phyloP scores from a whole-genome alignment of 2,113 vertebrate genomes.

The Oryzias curvinotus region DNA sequence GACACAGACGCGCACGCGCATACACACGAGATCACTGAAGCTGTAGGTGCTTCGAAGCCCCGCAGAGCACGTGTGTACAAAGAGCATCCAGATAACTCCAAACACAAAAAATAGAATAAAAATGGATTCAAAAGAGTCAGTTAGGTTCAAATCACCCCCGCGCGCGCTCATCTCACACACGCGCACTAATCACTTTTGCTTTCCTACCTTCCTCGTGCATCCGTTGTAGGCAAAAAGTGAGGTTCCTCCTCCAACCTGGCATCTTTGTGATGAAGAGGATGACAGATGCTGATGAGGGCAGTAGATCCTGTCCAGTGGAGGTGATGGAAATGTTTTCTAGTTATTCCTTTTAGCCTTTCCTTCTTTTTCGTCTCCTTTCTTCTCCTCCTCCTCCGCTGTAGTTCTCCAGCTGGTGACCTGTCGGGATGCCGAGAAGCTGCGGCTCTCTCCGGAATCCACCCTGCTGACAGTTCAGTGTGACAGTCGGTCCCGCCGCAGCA shows the following conservation, averaged over 20 bases:
- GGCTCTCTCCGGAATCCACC: constrained; percentile 48
- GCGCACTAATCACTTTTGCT: constrained; percentile 21
- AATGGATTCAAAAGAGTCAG: constrained; percentile 23
- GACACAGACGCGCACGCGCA: constrained; percentile 6
- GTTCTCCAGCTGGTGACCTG: neutral
- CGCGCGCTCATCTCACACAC: neutral
- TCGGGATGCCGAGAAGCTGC: constrained; percentile 28
- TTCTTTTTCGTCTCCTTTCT: neutral
- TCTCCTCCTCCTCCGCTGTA: neutral
- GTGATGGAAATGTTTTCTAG: constrained; percentile 23
- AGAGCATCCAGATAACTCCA: constrained; percentile 50
- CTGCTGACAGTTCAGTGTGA: constrained; percentile 57
- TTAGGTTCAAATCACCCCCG: neutral
- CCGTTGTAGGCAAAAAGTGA: constrained; percentile 73
- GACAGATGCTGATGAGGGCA: constrained; percentile 16
- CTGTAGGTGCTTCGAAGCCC: constrained; percentile 55
- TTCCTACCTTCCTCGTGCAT: constrained; percentile 71
- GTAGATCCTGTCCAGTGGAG: constrained; percentile 50
- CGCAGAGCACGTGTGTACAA: constrained; percentile 20
- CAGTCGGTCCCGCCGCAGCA: constrained; percentile 67
- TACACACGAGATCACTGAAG: constrained; percentile 4
- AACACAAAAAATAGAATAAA: constrained; percentile 29
- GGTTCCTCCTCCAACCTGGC: constrained; percentile 71
- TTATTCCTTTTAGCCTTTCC: neutral
- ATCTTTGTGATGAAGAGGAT: constrained; percentile 50